These are phyloP conservation scores for Lerista edwardsae DNA, from an alignment of 2,797 vertebrate genomes.

Conservation along the genomic window DNA sequence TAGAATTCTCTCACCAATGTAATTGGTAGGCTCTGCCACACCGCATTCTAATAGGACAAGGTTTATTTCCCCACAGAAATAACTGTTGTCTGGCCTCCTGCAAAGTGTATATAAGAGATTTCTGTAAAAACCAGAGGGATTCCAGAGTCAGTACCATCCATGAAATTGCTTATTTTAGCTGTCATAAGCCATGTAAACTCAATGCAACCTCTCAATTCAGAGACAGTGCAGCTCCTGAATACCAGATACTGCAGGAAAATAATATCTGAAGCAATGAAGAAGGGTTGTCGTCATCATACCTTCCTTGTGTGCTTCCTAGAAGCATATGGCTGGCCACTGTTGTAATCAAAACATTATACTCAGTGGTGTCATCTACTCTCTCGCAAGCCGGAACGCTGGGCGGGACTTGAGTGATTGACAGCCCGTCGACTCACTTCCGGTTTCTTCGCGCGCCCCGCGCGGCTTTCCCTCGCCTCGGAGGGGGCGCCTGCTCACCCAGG, in stretches of 20 bases:
- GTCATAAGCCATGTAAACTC: background rate
- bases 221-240: background rate
- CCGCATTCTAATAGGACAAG: background rate
- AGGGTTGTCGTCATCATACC: background rate
- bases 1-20: background rate
- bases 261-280: too few species aligned
- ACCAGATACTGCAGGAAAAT: background rate
- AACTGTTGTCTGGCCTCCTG: background rate
- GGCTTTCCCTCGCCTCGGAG: too few species aligned
- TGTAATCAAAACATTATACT: background rate
- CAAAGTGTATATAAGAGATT: background rate
- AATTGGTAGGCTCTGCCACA: background rate
- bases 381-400: too few species aligned
- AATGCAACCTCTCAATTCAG: background rate
- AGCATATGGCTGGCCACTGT: background rate
- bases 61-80: background rate
- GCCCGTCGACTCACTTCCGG: too few species aligned
- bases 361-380: too few species aligned
- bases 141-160: background rate
- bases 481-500: too few species aligned
- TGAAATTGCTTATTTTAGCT: too few species aligned
- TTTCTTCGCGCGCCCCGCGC: too few species aligned
- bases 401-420: too few species aligned
- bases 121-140: background rate
- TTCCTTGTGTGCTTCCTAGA: background rate